Base-by-base conservation (phyloP, 2,797 vertebrate genomes). In the Champsocephalus gunnari region DNA sequence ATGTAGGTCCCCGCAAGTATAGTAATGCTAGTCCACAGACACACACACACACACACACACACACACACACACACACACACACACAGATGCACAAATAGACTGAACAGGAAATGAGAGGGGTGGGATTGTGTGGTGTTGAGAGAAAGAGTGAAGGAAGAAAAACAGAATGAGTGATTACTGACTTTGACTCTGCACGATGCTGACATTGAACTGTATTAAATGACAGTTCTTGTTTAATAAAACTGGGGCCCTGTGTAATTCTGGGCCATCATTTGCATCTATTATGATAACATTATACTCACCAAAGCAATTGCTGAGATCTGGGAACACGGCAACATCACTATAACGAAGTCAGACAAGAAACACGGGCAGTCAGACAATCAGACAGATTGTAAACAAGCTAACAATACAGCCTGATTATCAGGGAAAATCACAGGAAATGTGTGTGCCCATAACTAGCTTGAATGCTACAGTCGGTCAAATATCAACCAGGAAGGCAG, bases 71-170 rank as follows among this genome's bases (percentile, higher is more conserved):
- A 44, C 62, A 53, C 59, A 55, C 68, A 73, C 48, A 41, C 54
- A 55, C 43, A 48, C 17, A 1, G n/a, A 84, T 41, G 19, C 69
- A 71, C 58, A 57, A 67, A 82, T 59, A 77, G 62, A 58, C 62
- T 24, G 75, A 53, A 79, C 83, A 85, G 84, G 86, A 90, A 90
- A 91, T 86, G 74, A 85, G 72, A 78, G 61, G 58, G 71, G 70
- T 75, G 71, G 83, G 76, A 79, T 72, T 73, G 69, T 55, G 44
- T 61, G 66, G 71, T 61, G 70, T 53, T 68, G 75, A 87, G 21
- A 79, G 71, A 73, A 75, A 65, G 67, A 79, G 48, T 47, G 67
- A 70, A 71, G 60, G 28, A 63, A 48, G 28, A 50, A 66, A 69
- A 85, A 60, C 17, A 51, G 47, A 55, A 68, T 67, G 68, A 80